Base-by-base conservation (phyloP, 1,140 invertebrate genomes). In the Linepithema humile region DNA sequence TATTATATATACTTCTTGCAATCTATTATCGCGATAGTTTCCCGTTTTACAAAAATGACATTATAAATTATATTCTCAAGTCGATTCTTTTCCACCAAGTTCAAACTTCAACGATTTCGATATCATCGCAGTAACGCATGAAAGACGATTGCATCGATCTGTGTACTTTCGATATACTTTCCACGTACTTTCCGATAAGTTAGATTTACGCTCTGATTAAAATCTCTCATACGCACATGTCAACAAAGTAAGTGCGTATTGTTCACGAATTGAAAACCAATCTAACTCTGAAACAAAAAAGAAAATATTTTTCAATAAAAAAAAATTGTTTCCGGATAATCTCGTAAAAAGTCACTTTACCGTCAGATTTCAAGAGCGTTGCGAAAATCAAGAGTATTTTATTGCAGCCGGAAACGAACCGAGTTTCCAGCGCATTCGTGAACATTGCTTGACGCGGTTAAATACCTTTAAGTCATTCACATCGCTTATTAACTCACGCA, bases 401-500 rank as follows among this genome's bases (percentile, higher is more conserved):
- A 12, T 20, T 29, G 35, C 48, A 26, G 20, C 32, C 35, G 12
- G 43, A 45, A 55, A 15, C 32, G 35, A 80, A 69, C 23, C 48
- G 64, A 80, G 48, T 80, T 69, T 69, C 35, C 43, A 69, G 64
- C 64, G 64, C 62, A 20, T 6, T 55, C 20, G 32, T 17, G 64
- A 43, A 20, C 26, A 80, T 70, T 69, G 53, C 55, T 80, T 70
- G 45, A 20, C 48, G 64, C 64, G 64, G 48, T 55, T 70, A 80
- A 80, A 70, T 80, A 70, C 64, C 48, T 78, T 78, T 69, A 38
- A 78, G 75, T 78, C 62, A 78, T 69, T 78, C 48, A 69, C 64
- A 70, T 80, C n/a, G 64, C 64, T 70, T 70, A 80, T 80, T 80
- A 80, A 55, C 64, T 80, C 64, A 80, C 64, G 64, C 75, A 80